Conservation (phyloP, 1,140 invertebrate species). For the Leptopilina boulardi region DNA sequence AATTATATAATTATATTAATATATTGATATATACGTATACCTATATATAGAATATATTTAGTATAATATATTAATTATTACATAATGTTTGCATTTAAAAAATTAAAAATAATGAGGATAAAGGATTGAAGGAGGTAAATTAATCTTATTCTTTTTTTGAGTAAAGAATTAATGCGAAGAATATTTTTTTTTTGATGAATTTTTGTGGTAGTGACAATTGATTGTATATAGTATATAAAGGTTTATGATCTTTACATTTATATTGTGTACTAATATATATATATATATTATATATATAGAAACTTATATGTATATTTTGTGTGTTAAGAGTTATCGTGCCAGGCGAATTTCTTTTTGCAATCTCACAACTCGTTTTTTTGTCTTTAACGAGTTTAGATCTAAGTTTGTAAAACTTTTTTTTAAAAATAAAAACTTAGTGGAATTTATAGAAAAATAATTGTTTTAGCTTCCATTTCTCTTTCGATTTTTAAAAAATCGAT, state of each 20-base stretch:
- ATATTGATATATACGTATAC: too few species aligned
- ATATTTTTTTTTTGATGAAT: slow-evolving; percentile 41
- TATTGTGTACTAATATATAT: slow-evolving; percentile 55
- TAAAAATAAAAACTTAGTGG: background rate
- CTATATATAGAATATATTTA: too few species aligned
- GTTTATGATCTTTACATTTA: slow-evolving; percentile 5
- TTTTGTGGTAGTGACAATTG: background rate
- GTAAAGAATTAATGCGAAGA: slow-evolving; percentile 19
- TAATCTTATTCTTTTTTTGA: too few species aligned
- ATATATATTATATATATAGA: slow-evolving; percentile 5
- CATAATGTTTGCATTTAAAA: too few species aligned
- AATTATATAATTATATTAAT: too few species aligned
- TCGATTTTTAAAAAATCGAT: background rate
- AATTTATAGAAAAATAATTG: background rate
- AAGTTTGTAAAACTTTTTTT: slow-evolving; percentile 21
- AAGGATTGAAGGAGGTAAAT: background rate
- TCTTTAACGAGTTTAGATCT: background rate
- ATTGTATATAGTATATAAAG: slow-evolving; percentile 1
- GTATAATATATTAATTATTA: too few species aligned
- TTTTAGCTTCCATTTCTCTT: too few species aligned
- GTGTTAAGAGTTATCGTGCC: slow-evolving; percentile 5
- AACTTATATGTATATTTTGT: background rate
- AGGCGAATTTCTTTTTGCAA: slow-evolving; percentile 1
- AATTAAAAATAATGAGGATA: background rate
- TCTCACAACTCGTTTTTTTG: background rate